phyloP scores from a whole-genome alignment of 1,140 invertebrate species.

The Megathymus violae region DNA sequence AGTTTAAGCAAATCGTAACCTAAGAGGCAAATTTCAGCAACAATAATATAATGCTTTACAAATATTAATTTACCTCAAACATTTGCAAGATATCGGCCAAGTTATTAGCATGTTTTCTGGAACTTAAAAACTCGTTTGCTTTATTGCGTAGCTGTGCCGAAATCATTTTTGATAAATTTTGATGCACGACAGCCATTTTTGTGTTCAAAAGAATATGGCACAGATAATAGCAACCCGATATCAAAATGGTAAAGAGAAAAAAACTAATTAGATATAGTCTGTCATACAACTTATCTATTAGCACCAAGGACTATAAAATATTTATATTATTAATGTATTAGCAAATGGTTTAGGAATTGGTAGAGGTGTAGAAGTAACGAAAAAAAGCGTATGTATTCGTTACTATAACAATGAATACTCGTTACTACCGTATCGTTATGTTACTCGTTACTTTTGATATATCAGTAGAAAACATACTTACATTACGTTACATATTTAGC shows the following conservation, averaged over 20 bases:
- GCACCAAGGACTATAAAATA: no score
- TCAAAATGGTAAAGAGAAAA: conserved; percentile 16
- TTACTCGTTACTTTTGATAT: no score
- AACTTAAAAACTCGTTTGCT: conserved; percentile 87
- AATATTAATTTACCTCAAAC: conserved; percentile 83
- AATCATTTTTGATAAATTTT: conserved; percentile 78
- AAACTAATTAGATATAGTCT: no score
- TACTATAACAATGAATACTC: no score
- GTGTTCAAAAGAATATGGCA: conserved; percentile 68
- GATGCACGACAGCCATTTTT: conserved; percentile 76
- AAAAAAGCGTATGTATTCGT: no score
- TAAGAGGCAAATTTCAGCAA: conserved; percentile 64
- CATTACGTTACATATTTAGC: no score
- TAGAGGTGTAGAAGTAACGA: no score
- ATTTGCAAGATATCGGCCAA: conserved; percentile 86
- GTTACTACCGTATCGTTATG: no score
- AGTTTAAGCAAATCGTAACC: conserved; percentile 62
- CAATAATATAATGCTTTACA: conserved; percentile 21
- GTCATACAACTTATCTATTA: no score
- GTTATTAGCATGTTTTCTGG: conserved; percentile 86
- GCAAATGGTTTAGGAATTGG: no score
- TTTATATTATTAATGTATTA: no score
- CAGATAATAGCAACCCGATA: conserved; percentile 6
- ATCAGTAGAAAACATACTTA: no score
- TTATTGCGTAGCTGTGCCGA: conserved; percentile 84